Evolutionary conservation across 92 coral and sea anemone species (phyloP).

Genomic region (Epizoanthus rinbou): DNA sequence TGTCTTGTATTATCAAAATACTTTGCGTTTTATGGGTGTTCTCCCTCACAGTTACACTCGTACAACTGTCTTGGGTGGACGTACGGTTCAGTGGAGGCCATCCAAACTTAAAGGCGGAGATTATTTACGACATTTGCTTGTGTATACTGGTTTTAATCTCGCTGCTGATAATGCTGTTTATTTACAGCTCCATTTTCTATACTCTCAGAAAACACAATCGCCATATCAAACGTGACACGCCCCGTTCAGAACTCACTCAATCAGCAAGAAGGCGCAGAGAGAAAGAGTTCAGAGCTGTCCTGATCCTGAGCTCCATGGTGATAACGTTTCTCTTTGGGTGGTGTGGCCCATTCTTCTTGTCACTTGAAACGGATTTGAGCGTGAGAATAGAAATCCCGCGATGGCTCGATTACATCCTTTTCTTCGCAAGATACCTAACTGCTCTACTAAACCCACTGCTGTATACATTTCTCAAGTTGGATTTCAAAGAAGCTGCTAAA

Average conservation of each 20-base stretch:
- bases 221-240: conserved; percentile 46
- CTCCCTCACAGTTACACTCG: conserved; percentile 39
- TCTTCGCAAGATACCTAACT: conserved; percentile 53
- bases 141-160: conserved; percentile 19
- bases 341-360: conserved; percentile 48
- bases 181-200: conserved; percentile 44
- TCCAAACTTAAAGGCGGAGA: not conserved
- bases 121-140: conserved; percentile 40
- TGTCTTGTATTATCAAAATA: conserved; percentile 12
- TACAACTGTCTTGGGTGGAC: conserved; percentile 55
- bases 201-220: conserved; percentile 47
- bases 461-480: conserved; percentile 57
- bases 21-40: conserved; percentile 46
- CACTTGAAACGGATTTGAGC: conserved; percentile 37
- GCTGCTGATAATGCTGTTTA: conserved; percentile 47
- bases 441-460: conserved; percentile 57
- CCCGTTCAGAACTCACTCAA: conserved; percentile 46
- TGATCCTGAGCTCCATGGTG: conserved; percentile 53
- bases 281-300: conserved; percentile 50
- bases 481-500: conserved; percentile 51
- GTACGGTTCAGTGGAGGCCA: not conserved
- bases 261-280: conserved; percentile 32
- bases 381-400: conserved; percentile 19
- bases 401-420: conserved; percentile 38
- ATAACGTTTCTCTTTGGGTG: conserved; percentile 53